Percentiles rank a stretch among this genome's conserved stretches.
phyloP scores from a whole-genome alignment of 2,888 invertebrate species.

The Eledone cirrhosa region DNA sequence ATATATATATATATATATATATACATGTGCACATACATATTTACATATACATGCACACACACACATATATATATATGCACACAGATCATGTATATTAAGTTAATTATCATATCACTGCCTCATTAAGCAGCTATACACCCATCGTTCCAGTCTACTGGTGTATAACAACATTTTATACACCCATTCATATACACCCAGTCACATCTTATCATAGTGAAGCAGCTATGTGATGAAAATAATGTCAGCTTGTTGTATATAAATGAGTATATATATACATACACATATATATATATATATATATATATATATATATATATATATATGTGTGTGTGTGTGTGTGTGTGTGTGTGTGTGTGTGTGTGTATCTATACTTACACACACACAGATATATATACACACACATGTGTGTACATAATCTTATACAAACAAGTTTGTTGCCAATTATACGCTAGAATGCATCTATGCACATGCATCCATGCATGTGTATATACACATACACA shows the following conservation, averaged over 20 bases:
- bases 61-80: neutral
- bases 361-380: neutral
- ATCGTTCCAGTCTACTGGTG: too few relatives aligned
- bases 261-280: neutral
- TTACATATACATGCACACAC: neutral
- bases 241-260: neutral
- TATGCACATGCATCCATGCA: too few relatives aligned
- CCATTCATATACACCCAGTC: neutral
- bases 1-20: constrained; percentile 1
- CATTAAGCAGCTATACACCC: too few relatives aligned
- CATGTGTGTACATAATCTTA: too few relatives aligned
- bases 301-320: constrained; percentile 6
- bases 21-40: neutral
- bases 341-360: neutral
- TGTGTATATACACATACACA: too few relatives aligned
- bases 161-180: neutral
- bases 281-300: constrained; percentile 2
- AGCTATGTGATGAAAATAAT: neutral
- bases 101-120: too few relatives aligned
- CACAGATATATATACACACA: neutral
- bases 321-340: neutral
- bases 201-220: neutral
- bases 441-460: too few relatives aligned
- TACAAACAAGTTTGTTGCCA: too few relatives aligned
- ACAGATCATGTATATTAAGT: neutral